Base-by-base conservation (phyloP, 2,797 vertebrate genomes). In the Pseudochirops cupreus region DNA sequence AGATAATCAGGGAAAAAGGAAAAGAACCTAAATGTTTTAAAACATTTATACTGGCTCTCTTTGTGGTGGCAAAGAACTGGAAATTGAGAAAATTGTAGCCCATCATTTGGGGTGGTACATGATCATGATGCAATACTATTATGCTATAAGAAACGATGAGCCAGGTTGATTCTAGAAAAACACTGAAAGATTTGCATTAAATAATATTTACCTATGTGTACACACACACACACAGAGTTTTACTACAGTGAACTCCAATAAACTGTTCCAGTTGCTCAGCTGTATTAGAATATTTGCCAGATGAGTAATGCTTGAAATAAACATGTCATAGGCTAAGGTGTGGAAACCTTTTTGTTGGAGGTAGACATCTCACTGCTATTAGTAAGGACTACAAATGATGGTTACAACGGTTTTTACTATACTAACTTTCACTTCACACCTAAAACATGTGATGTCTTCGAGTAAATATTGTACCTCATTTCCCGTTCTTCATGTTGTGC, bases 401-500 rank as follows among this genome's bases (percentile, higher is more conserved):
- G 26, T 26, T 74, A 62, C 21, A 95, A 92, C 58, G 50, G 52
- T 67, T 74, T 93, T 94, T 93, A 39, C 0, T 0, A 92, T 2
- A 59, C 1, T 0, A 93, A 31, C 93, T 29, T 94, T 2, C 46
- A 92, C 91, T 54, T 54, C 57, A 95, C 67, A 95, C 87, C n/a
- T 56, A 92, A 21, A 55, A 96, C 50, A 91, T 1, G 5, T 21
- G 59, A 74, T 90, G 94, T 92, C 94, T 95, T 62, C 95, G 93
- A 94, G 54, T 31, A 91, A 95, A 89, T 62, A 95, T 87, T 96
- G 99, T 98, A 99, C 99, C 99, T 99, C 99, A 99, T 99, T 98
- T 99, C 99, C 90, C 99, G 96, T 97, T 99, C 99, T 97, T 99
- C 99, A 0, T 99, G 99, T 97, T 99, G 99, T 6, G 99, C 99